Conservation (phyloP, 2,888 invertebrate genomes). For the Tolmerus cingulatus region DNA sequence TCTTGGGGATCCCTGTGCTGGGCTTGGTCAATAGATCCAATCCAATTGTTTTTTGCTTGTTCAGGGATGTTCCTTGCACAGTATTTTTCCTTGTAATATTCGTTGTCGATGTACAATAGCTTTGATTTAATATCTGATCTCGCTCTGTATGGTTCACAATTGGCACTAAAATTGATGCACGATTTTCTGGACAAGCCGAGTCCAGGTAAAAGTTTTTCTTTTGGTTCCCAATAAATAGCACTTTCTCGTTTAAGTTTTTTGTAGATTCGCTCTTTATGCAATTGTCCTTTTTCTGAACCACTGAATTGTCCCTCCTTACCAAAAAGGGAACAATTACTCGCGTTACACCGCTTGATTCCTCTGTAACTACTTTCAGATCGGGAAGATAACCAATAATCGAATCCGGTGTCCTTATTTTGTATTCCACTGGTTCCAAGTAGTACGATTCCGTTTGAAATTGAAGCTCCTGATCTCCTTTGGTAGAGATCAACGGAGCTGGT, state of each 20-base stretch:
- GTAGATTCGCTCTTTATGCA: background rate
- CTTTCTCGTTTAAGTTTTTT: conserved; percentile 17
- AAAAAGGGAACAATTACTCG: conserved; percentile 41
- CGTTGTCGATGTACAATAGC: background rate
- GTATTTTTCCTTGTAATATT: background rate
- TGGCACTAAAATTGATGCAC: background rate
- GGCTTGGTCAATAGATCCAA: conserved; percentile 1
- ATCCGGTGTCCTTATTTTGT: background rate
- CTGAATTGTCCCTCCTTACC: background rate
- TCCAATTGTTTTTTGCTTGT: background rate
- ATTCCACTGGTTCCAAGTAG: background rate
- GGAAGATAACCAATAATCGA: conserved; percentile 3
- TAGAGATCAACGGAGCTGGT: background rate
- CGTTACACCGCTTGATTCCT: conserved; percentile 23
- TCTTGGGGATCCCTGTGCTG: background rate
- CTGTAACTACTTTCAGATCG: background rate
- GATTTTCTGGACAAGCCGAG: background rate
- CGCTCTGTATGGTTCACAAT: background rate
- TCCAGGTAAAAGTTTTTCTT: background rate
- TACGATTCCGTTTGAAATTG: background rate
- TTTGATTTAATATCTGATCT: background rate
- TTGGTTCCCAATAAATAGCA: background rate
- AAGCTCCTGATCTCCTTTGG: background rate
- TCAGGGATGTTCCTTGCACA: background rate
- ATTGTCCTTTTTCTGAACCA: background rate